phyloP scores from a whole-genome alignment of 2,888 invertebrate species.

The Drosophila ezoana region DNA sequence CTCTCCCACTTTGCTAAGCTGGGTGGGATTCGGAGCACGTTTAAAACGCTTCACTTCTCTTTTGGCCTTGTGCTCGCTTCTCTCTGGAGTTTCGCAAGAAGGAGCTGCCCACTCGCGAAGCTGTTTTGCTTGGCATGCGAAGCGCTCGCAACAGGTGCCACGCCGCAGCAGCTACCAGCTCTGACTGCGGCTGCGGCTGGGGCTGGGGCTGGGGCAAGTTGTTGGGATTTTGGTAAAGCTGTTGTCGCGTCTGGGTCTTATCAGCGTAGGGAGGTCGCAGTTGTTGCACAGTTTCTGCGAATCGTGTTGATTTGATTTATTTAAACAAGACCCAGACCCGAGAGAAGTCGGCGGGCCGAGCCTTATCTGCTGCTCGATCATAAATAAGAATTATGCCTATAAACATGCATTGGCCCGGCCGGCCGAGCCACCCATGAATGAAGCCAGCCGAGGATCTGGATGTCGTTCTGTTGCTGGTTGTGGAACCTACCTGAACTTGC shows the following conservation, averaged over 20 bases:
- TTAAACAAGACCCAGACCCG: slow-evolving; percentile 50
- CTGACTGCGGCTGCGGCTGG: neutral
- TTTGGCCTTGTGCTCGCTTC: no score
- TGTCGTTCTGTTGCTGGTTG: neutral
- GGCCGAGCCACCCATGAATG: slow-evolving; percentile 53
- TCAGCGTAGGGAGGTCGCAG: slow-evolving; percentile 42
- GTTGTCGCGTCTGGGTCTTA: slow-evolving; percentile 48
- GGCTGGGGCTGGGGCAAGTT: neutral
- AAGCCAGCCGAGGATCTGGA: slow-evolving; percentile 3
- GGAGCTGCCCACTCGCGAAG: no score
- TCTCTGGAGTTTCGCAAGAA: no score
- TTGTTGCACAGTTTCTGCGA: slow-evolving; percentile 70
- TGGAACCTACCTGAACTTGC: slow-evolving; percentile 28
- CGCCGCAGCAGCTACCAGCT: no score
- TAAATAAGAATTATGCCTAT: slow-evolving; percentile 79
- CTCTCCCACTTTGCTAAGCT: no score
- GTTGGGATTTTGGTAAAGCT: slow-evolving; percentile 24
- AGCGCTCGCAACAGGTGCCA: slow-evolving; percentile 7
- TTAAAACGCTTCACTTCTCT: no score
- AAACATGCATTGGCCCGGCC: slow-evolving; percentile 63
- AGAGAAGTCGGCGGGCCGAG: slow-evolving; percentile 3
- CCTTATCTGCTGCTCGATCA: slow-evolving; percentile 76
- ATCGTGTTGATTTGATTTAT: slow-evolving; percentile 82
- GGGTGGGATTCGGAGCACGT: no score
- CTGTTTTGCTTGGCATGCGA: no score